These are phyloP conservation scores for Rhogogaster chlorosoma DNA, from an alignment of 2,888 invertebrate species.

Conservation along the genomic window DNA sequence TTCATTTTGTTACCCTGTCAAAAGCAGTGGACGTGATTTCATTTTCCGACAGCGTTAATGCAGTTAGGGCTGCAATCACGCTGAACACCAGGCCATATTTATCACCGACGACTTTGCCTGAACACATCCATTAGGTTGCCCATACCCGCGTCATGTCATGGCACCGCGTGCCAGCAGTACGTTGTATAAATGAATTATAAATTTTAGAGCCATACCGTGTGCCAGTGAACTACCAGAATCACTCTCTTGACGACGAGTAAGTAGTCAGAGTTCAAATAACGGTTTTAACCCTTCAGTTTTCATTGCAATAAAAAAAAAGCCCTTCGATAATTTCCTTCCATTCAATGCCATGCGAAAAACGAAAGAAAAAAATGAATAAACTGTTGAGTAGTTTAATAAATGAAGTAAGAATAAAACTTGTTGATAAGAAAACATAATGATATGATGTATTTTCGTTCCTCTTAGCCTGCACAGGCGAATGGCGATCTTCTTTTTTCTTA, in stretches of 20 bases:
- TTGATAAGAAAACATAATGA: not conserved
- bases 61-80: slow-evolving; percentile 46
- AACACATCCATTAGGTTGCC: slow-evolving; percentile 36
- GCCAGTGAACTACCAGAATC: slow-evolving; percentile 15
- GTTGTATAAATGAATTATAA: slow-evolving; percentile 35
- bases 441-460: not conserved
- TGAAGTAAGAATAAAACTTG: not conserved
- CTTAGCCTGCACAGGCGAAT: not conserved
- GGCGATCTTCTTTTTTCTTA: not conserved
- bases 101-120: slow-evolving; percentile 39
- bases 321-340: not conserved
- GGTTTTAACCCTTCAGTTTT: not conserved
- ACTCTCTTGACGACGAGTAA: not conserved
- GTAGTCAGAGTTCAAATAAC: slow-evolving; percentile 8
- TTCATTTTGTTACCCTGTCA: slow-evolving; percentile 41
- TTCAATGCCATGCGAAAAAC: not conserved
- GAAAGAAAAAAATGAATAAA: not conserved
- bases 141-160: not conserved
- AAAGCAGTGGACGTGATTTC: slow-evolving; percentile 45
- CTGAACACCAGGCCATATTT: slow-evolving; percentile 31
- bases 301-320: not conserved
- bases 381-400: not conserved
- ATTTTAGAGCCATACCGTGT: slow-evolving; percentile 12
- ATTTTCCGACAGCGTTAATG: slow-evolving; percentile 42
- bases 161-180: slow-evolving; percentile 21